phyloP scores from a whole-genome alignment of 2,113 vertebrate genomes.

The Grammomys surdaster region DNA sequence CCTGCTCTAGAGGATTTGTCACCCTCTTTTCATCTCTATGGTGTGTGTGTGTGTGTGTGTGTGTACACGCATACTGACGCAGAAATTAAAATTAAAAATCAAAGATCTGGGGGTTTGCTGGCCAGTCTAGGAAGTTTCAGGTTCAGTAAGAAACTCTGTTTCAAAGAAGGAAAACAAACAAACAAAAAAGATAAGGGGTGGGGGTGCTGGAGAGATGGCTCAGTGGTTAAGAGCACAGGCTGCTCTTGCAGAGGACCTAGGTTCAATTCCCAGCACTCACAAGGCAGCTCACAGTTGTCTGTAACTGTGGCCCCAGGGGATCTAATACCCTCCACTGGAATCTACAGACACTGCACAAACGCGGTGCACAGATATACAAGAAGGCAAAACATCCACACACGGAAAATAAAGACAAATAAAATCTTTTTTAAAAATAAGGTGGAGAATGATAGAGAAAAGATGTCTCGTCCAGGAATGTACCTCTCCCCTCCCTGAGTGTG shows the following conservation, averaged over 20 bases:
- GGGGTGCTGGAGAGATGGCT: not conserved
- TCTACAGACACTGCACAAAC: not conserved
- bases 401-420: not conserved
- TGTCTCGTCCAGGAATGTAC: not conserved
- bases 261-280: not conserved
- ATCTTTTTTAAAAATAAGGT: not conserved
- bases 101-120: no score
- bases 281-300: not conserved
- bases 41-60: no score
- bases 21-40: not conserved
- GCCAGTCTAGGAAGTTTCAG: not conserved
- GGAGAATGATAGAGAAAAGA: not conserved
- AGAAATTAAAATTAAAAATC: no score
- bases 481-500: not conserved
- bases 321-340: not conserved
- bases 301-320: not conserved
- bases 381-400: not conserved
- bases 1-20: not conserved
- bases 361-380: not conserved
- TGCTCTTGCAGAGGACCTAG: not conserved
- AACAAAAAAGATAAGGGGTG: not conserved
- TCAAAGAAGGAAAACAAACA: not conserved
- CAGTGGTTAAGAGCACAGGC: not conserved
- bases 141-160: not conserved
- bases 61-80: no score